A percentile compares a stretch with the other conserved stretches of the same genome.
Evolutionary conservation across 2,888 invertebrate species (phyloP).

Genomic region (Pardosa pseudoannulata): DNA sequence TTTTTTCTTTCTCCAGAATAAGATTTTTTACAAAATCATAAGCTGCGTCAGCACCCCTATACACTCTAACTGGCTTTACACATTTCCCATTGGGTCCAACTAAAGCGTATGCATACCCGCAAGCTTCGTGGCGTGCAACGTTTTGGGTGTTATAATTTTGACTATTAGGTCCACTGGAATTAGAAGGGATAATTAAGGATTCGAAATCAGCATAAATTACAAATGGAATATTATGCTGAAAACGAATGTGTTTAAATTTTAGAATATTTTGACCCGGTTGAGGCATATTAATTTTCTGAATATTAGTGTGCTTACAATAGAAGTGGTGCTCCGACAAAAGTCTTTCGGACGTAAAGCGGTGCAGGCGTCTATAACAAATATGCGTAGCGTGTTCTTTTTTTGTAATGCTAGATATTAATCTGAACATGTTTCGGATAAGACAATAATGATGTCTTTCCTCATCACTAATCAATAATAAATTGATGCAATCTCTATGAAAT

Average conservation of each 20-base stretch:
- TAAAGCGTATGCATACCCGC: not conserved
- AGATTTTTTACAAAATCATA: not conserved
- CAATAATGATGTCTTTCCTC: not conserved
- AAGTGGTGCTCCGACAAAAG: not conserved
- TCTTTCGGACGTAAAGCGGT: not conserved
- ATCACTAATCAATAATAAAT: not conserved
- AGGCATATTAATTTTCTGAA: not conserved
- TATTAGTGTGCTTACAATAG: not conserved
- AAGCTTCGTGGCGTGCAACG: not conserved
- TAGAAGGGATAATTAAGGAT: not conserved
- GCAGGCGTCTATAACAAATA: not conserved
- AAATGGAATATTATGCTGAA: not conserved
- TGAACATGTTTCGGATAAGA: not conserved
- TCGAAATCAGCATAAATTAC: not conserved
- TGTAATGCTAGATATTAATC: no score
- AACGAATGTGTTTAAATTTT: not conserved
- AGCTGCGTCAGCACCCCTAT: not conserved
- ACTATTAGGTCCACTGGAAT: not conserved
- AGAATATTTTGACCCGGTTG: not conserved
- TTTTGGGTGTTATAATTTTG: not conserved
- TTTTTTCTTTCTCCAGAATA: not conserved
- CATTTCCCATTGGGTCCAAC: conserved; percentile 11
- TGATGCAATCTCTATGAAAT: not conserved
- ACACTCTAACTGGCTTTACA: not conserved
- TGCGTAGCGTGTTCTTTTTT: no score